Percentiles rank a stretch among this genome's conserved stretches.
Conservation (phyloP, 2,888 invertebrate genomes). For the Agrochola circellaris region DNA sequence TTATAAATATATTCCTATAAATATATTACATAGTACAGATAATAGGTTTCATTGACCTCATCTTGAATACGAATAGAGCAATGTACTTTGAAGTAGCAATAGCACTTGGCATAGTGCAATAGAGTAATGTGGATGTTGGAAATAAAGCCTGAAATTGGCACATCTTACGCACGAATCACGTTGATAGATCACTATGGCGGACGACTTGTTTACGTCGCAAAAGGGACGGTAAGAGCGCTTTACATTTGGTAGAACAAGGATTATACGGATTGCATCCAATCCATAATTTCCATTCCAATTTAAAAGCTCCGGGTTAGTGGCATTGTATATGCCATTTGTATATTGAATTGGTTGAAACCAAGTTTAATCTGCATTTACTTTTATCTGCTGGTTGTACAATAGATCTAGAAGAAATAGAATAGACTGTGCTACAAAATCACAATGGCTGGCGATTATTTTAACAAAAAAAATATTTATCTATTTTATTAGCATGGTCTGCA, state of each 20-base stretch:
- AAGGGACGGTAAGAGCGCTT: constrained; percentile 4
- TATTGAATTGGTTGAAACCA: not conserved
- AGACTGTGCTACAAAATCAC: not conserved
- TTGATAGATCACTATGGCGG: constrained; percentile 15
- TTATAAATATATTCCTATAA: constrained; percentile 1
- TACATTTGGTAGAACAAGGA: not conserved
- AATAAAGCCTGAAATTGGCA: constrained; percentile 37
- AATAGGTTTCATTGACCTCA: constrained; percentile 4
- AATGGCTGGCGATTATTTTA: not conserved
- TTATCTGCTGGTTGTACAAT: no score
- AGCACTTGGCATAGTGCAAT: constrained; percentile 45
- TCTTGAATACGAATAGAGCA: constrained; percentile 34
- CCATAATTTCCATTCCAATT: not conserved
- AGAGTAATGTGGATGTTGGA: constrained; percentile 15
- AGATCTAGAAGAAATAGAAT: no score
- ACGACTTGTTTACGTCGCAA: constrained; percentile 35
- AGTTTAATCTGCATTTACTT: not conserved
- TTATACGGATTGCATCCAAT: not conserved
- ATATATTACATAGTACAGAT: not conserved
- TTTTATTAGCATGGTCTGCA: no score
- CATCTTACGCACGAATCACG: constrained; percentile 34
- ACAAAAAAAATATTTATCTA: no score
- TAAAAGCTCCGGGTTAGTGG: not conserved
- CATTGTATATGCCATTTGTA: not conserved
- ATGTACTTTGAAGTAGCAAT: constrained; percentile 35